Base-by-base conservation (phyloP, 2,113 vertebrate species). In the Proterorhinus semilunaris region DNA sequence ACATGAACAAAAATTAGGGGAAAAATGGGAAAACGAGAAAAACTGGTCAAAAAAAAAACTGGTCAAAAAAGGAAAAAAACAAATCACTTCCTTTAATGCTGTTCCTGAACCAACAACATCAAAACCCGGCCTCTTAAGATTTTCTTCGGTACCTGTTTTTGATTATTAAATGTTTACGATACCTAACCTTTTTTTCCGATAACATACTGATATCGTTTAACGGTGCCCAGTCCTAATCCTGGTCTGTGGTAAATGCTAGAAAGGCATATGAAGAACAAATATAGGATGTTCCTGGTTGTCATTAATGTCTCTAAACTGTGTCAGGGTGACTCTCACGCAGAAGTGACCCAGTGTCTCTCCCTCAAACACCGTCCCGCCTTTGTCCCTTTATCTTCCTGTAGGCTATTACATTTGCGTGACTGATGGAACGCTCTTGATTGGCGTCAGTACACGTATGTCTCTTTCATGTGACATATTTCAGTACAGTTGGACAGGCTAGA, bases 321-420 rank as follows among this genome's bases (percentile, higher is more conserved):
- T 80, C 69, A 79, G 49, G 66, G 65, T 59, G 80, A 78, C 80
- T 83, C 65, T 65, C 59, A 57, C 52, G 69, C 65, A 16, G 47
- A 79, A 68, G 77, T 80, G 72, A 83, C 76, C 75, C 64, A 54
- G 47, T 4, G 62, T 68, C 12, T 36, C 52, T 54, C 66, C 72
- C 72, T 57, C 76, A 76, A 65, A 78, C 68, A 54, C 50, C 15
- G 45, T 75, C 67, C 70, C n/a, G 2, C 66, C 15, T 69, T 69
- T 81, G 85, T 76, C 80, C 74, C 55, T 81, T 83, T 77, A 83
- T 79, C 70, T 78, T 72, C 85, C 67, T 63, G 57, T 81, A 36
- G 64, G 36, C 68, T 36, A 62, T 54, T 71, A 67, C 76, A 82
- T 78, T 78, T 78, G 13, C 8, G 52, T 82, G 76, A 69, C 42